Evolutionary conservation across 2,113 vertebrate genomes (phyloP).

Genomic region (Lampris megalopsis): DNA sequence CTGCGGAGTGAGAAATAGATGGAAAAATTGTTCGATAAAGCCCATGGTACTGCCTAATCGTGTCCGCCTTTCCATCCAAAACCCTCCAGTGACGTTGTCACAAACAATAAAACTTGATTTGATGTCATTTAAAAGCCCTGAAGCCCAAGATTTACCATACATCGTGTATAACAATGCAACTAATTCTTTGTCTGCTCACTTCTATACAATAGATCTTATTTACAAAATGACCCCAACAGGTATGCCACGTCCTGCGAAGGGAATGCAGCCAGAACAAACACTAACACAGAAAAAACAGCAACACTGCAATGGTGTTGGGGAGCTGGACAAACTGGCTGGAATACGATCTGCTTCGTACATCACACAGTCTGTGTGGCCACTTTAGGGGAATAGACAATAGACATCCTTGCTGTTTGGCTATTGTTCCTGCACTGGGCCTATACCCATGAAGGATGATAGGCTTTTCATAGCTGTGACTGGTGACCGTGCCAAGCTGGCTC

Average conservation of each 20-base stretch:
- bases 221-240: neutral
- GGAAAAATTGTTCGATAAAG: no score
- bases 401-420: slow-evolving; percentile 47
- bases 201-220: neutral
- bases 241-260: neutral
- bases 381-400: slow-evolving; percentile 35
- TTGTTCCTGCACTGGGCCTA: slow-evolving; percentile 57
- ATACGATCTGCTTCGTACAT: neutral
- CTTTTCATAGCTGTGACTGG: slow-evolving; percentile 37
- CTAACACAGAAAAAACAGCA: slow-evolving; percentile 51
- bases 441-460: slow-evolving; percentile 60
- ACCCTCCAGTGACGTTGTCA: no score
- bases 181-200: neutral
- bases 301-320: slow-evolving; percentile 42
- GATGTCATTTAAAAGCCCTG: neutral
- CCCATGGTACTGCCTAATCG: no score
- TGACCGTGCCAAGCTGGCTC: slow-evolving; percentile 68
- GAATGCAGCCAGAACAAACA: slow-evolving; percentile 67
- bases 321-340: slow-evolving; percentile 23
- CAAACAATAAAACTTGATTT: no score
- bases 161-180: no score
- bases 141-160: no score
- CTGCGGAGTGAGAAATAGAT: no score
- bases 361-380: slow-evolving; percentile 23
- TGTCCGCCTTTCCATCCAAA: no score